A percentile compares a stretch with the other conserved stretches of the same genome.
These are phyloP conservation scores for Caenorhabditis afra DNA, from an alignment of 2,888 invertebrate species.

Conservation along the genomic window DNA sequence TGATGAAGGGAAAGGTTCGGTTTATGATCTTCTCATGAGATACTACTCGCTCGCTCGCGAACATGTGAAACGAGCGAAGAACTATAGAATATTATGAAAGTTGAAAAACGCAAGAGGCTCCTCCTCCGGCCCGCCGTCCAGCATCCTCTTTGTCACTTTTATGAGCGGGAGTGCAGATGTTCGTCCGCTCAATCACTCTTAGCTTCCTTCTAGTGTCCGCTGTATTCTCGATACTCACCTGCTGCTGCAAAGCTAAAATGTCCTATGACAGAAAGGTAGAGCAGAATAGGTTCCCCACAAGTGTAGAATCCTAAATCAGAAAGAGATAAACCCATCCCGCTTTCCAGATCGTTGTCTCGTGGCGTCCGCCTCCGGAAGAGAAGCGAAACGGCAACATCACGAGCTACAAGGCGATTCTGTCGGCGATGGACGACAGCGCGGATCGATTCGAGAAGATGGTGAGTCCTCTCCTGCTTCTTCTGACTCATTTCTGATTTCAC, in stretches of 20 bases:
- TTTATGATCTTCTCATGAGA: conserved; percentile 51
- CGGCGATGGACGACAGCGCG: conserved; percentile 70
- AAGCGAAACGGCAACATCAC: conserved; percentile 95
- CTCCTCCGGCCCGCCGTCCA: conserved; percentile 24
- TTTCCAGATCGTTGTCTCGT: conserved; percentile 81
- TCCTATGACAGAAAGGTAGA: not conserved
- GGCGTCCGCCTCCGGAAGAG: conserved; percentile 86
- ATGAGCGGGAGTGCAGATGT: conserved; percentile 48
- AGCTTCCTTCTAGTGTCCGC: conserved; percentile 14
- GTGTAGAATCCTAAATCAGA: not conserved
- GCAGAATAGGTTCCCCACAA: conserved; percentile 23
- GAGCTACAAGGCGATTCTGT: conserved; percentile 87
- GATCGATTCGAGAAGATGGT: conserved; percentile 67
- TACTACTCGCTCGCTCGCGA: conserved; percentile 1
- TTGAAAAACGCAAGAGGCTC: conserved; percentile 25
- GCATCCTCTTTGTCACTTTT: conserved; percentile 45
- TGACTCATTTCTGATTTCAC: conserved; percentile 29
- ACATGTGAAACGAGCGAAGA: conserved; percentile 28
- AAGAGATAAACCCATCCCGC: not conserved
- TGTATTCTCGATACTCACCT: conserved; percentile 24
- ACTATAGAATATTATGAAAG: conserved; percentile 53
- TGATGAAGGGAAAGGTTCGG: conserved; percentile 73
- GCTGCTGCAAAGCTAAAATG: conserved; percentile 16
- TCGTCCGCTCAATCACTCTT: conserved; percentile 24
- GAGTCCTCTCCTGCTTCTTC: conserved; percentile 21